Base-by-base conservation (phyloP, 2,113 vertebrate genomes). In the Sylvicapra grimmia region DNA sequence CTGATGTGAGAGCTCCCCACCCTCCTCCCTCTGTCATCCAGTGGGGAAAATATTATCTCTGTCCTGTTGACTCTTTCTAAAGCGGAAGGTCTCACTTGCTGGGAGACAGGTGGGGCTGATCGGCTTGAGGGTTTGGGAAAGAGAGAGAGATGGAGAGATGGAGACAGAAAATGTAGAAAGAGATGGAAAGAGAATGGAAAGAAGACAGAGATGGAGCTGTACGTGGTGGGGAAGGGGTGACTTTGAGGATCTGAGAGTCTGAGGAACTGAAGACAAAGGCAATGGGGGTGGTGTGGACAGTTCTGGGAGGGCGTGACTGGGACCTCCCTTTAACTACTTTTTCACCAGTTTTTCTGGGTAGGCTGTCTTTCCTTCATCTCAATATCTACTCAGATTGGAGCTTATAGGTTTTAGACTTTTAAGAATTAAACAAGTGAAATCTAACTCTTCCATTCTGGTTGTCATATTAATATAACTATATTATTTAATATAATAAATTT, bases 211-310 rank as follows among this genome's bases (percentile, higher is more conserved):
- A 8, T 12, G 68, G 68, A 72, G 68, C 27, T 82, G 25, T 9
- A 25, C 0, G 0, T 19, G 16, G 25, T 33, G 23, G 44, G 84
- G 14, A 72, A 56, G 49, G 68, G 16, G 54, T 12, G 40, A 33
- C 11, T 72, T 31, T 47, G 44, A 61, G 21, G 61, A 61, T 23
- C 8, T n/a, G 21, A 68, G 61, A 72, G 36, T 27, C 7, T 23
- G 29, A n/a, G 25, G 33, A 53, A 21, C 8, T 13, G 12, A 33
- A 53, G 33, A 65, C 8, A 16, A 44, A 40, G 15, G 7, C 6
- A 16, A 51, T 2, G 8, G 10, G 36, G 40, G 51, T 7, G 2
- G 0, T 9, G 5, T 8, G 36, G 25, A 2, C 27, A 29, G 23
- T 56, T 77, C 33, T 2, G n/a, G 36, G 40, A 82, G 5, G 15